Percentiles rank a stretch among this genome's conserved stretches.
These are phyloP conservation scores for Amyelois transitella DNA, from an alignment of 1,140 invertebrate genomes.

Conservation along the genomic window DNA sequence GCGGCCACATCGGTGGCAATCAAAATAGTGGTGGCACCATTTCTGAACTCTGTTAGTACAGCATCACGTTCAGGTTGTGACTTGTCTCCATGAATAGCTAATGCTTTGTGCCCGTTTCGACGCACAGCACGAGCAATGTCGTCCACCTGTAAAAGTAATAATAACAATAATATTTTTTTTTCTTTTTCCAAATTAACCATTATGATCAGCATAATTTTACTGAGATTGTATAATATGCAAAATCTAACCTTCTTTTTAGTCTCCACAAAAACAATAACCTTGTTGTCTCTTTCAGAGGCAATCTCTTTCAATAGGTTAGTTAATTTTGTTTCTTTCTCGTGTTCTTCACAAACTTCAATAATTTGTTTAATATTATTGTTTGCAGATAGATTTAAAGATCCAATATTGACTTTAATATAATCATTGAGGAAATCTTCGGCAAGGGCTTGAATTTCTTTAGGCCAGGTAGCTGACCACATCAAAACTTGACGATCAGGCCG, in stretches of 20 bases:
- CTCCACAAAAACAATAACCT: constrained; percentile 98
- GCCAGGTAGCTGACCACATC: constrained; percentile 99
- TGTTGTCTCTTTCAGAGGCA: constrained; percentile 89
- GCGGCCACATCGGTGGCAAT: constrained; percentile 99
- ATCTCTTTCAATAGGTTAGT: constrained; percentile 90
- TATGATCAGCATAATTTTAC: background rate
- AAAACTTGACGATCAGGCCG: constrained; percentile 94
- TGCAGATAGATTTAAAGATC: constrained; percentile 92
- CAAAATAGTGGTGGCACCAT: constrained; percentile 93
- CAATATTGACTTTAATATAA: constrained; percentile 95
- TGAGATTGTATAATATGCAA: background rate
- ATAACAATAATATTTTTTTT: no score
- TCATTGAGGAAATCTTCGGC: constrained; percentile 96
- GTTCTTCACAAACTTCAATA: constrained; percentile 94
- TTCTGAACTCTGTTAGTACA: constrained; percentile 92
- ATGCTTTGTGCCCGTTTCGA: constrained; percentile 87
- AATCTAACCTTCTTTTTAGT: constrained; percentile 90
- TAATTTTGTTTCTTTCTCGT: constrained; percentile 90
- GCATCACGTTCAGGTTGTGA: constrained; percentile 97
- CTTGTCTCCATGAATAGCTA: constrained; percentile 98
- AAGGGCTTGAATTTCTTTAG: constrained; percentile 95
- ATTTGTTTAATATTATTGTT: constrained; percentile 99
- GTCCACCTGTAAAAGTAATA: constrained; percentile 80
- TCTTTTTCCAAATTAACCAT: background rate
- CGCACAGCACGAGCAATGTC: constrained; percentile 94